These are phyloP conservation scores for Philopedon plagiatum DNA, from an alignment of 2,888 invertebrate species.

Conservation along the genomic window DNA sequence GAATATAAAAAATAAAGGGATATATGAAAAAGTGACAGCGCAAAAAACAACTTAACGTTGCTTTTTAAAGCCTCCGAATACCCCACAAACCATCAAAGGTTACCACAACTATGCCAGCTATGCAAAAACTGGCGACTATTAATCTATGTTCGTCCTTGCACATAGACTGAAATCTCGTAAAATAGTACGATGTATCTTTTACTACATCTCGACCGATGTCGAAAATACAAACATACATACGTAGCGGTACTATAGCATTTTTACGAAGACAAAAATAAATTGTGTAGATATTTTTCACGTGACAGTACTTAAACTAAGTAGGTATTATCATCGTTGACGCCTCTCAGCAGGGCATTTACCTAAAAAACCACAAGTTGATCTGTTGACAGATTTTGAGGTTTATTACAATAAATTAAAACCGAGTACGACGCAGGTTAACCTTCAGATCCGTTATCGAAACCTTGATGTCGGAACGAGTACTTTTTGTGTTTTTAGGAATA, in stretches of 20 bases:
- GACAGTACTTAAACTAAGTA: no score
- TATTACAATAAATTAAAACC: neutral
- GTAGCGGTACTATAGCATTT: no score
- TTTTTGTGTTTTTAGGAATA: neutral
- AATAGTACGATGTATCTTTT: constrained; percentile 25
- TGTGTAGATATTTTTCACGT: no score
- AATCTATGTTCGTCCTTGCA: constrained; percentile 21
- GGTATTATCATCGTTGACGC: neutral
- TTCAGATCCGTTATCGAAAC: constrained; percentile 3
- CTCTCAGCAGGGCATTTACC: neutral
- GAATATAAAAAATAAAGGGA: no score
- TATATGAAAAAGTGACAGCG: no score
- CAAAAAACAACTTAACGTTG: no score
- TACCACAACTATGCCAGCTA: neutral
- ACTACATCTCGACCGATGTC: constrained; percentile 17
- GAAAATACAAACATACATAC: neutral
- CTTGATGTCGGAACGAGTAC: neutral
- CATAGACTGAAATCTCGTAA: constrained; percentile 4
- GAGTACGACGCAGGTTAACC: neutral
- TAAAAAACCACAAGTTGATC: neutral
- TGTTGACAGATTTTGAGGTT: neutral
- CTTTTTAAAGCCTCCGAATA: no score
- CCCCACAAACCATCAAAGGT: no score
- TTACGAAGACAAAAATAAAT: no score
- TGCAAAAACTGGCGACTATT: constrained; percentile 9